Conservation (phyloP, 2,113 vertebrate species). For the Herpetotheres cachinnans region DNA sequence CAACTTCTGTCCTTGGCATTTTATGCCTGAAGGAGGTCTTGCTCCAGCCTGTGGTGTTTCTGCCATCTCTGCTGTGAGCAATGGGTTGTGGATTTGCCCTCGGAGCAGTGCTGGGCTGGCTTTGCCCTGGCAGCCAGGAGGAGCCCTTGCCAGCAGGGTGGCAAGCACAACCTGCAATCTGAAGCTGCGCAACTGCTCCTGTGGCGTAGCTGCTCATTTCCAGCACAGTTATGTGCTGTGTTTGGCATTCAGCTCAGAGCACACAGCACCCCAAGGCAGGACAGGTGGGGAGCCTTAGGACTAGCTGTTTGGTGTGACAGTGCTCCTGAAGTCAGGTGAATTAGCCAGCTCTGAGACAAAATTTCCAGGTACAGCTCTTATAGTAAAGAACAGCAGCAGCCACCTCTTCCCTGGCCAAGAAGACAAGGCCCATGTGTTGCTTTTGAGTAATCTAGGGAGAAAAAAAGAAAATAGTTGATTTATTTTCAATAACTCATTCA, state of each 20-base stretch:
- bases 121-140: neutral
- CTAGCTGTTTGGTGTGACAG: neutral
- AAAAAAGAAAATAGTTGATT: neutral
- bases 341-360: neutral
- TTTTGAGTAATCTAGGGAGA: neutral
- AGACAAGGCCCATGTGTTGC: neutral
- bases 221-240: neutral
- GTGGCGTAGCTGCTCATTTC: neutral
- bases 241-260: neutral
- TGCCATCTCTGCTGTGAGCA: neutral
- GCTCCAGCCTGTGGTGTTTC: neutral
- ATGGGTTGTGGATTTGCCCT: neutral
- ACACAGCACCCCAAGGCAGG: neutral
- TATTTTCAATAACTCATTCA: slow-evolving; percentile 12
- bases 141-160: neutral
- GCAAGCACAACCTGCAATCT: neutral
- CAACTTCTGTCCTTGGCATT: rapidly evolving
- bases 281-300: rapidly evolving
- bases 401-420: neutral
- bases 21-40: neutral
- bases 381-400: neutral
- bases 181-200: rapidly evolving
- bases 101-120: rapidly evolving
- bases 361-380: neutral
- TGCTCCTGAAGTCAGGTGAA: neutral